Conservation (phyloP, 2,113 vertebrate species). For the Albula goreensis region DNA sequence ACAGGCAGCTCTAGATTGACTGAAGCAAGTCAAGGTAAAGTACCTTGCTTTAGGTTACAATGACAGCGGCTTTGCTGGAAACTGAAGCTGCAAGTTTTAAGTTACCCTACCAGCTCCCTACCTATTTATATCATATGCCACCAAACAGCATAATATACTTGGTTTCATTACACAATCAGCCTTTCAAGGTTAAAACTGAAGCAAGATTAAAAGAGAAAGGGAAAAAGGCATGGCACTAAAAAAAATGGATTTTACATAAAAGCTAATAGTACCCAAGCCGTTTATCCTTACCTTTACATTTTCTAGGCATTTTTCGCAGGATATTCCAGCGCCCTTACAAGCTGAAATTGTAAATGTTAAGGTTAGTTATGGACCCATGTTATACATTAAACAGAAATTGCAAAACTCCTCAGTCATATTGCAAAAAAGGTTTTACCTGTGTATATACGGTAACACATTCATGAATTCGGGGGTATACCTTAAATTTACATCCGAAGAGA, state of each 20-base stretch:
- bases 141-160: too few relatives aligned
- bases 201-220: not conserved
- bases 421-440: not conserved
- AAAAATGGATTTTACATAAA: not conserved
- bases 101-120: too few relatives aligned
- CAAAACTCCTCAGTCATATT: not conserved
- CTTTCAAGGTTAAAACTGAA: not conserved
- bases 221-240: not conserved
- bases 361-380: not conserved
- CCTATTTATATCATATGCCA: too few relatives aligned
- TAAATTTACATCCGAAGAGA: too few relatives aligned
- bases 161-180: too few relatives aligned
- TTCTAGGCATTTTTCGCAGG: constrained; percentile 36
- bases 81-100: too few relatives aligned
- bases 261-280: not conserved
- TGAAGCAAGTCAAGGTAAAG: too few relatives aligned
- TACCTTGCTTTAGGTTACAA: too few relatives aligned
- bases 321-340: constrained; percentile 14
- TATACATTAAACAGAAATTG: not conserved
- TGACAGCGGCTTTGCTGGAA: too few relatives aligned
- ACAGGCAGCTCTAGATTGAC: too few relatives aligned
- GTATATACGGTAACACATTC: too few relatives aligned
- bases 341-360: constrained; percentile 17
- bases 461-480: too few relatives aligned
- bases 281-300: constrained; percentile 33